phyloP scores from a whole-genome alignment of 2,888 invertebrate genomes.

The Morpho deidamia region DNA sequence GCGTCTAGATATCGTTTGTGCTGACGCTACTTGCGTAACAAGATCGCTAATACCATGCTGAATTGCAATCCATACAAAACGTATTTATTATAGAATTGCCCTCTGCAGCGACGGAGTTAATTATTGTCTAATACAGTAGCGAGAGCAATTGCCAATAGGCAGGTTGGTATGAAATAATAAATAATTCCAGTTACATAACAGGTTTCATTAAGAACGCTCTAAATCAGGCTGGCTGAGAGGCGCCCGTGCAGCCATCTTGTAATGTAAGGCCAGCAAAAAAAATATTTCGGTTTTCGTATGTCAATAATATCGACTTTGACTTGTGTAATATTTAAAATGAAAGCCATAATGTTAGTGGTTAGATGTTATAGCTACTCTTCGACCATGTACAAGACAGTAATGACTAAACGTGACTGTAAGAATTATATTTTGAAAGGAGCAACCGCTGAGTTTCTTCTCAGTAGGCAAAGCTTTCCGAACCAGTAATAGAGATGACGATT shows the following conservation, averaged over 20 bases:
- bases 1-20: no score
- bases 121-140: slow-evolving; percentile 70
- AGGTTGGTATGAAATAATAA: slow-evolving; percentile 69
- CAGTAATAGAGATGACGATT: no score
- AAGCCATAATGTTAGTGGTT: no score
- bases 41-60: background rate
- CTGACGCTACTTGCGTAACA: background rate
- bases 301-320: no score
- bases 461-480: no score
- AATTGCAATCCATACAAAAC: background rate
- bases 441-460: no score
- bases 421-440: no score
- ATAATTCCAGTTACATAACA: slow-evolving; percentile 74
- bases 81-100: slow-evolving; percentile 12
- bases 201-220: slow-evolving; percentile 73
- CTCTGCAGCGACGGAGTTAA: slow-evolving; percentile 49
- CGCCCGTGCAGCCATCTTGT: slow-evolving; percentile 48
- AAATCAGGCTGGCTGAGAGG: slow-evolving; percentile 71
- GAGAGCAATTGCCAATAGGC: slow-evolving; percentile 46
- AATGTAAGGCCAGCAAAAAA: slow-evolving; percentile 44
- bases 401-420: no score
- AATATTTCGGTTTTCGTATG: background rate
- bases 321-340: no score
- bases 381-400: no score
- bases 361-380: no score